These are phyloP conservation scores for Sylvia atricapilla DNA, from an alignment of 2,113 vertebrate species.

Conservation along the genomic window DNA sequence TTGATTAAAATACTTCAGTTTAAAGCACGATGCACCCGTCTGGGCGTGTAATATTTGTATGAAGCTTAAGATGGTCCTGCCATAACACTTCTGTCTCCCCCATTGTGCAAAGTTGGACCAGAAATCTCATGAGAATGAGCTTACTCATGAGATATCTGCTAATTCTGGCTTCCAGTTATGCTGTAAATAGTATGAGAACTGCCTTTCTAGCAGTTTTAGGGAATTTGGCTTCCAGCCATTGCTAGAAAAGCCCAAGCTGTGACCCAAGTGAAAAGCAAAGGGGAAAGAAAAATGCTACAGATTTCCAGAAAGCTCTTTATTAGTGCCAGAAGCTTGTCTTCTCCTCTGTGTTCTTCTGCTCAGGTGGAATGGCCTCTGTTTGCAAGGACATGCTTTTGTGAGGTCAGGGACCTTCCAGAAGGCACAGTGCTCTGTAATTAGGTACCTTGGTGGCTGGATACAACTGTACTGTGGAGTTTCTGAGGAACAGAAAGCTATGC, in stretches of 20 bases:
- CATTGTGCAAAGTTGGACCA: neutral
- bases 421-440: neutral
- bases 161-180: slow-evolving; percentile 32
- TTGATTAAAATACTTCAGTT: slow-evolving; percentile 8
- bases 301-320: neutral
- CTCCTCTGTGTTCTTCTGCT: neutral
- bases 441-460: neutral
- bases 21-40: neutral
- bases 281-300: neutral
- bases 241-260: slow-evolving; percentile 36
- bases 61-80: slow-evolving; percentile 15
- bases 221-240: slow-evolving; percentile 47
- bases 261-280: neutral
- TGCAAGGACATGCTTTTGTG: neutral
- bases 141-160: slow-evolving; percentile 44
- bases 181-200: slow-evolving; percentile 60
- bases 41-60: neutral
- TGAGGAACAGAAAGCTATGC: neutral
- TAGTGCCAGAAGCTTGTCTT: neutral
- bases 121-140: slow-evolving; percentile 48
- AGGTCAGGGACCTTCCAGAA: neutral
- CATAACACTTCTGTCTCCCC: neutral
- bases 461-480: neutral
- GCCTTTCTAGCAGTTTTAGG: slow-evolving; percentile 45
- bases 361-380: neutral